Conservation (phyloP, 2,113 vertebrate genomes). For the Geococcyx californianus region DNA sequence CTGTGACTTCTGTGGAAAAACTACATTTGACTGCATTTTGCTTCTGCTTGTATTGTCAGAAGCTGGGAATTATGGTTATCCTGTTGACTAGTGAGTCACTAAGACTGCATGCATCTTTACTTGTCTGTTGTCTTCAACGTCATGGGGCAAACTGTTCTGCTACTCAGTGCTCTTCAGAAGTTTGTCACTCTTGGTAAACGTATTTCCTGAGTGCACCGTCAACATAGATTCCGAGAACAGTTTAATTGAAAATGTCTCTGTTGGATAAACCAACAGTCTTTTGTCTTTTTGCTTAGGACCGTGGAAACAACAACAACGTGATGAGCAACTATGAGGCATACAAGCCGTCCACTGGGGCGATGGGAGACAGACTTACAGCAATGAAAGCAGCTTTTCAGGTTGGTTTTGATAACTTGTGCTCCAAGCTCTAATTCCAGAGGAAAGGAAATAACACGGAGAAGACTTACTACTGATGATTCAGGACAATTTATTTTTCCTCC, state of each 20-base stretch:
- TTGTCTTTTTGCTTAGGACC: constrained; percentile 78
- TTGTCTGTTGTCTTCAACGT: not conserved
- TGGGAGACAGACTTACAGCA: constrained; percentile 97
- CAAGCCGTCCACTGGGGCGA: constrained; percentile 90
- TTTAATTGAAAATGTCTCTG: not conserved
- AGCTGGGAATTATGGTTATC: not conserved
- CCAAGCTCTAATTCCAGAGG: not conserved
- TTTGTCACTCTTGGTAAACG: not conserved
- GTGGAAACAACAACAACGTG: constrained; percentile 79
- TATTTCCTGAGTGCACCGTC: not conserved
- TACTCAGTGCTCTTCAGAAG: not conserved
- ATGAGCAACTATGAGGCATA: constrained; percentile 91
- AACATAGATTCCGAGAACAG: not conserved
- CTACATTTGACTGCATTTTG: not conserved
- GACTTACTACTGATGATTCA: not conserved
- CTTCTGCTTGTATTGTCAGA: not conserved
- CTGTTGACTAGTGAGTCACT: not conserved
- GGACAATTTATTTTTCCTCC: not conserved
- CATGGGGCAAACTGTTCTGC: not conserved
- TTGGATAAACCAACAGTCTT: not conserved
- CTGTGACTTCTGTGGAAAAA: not conserved
- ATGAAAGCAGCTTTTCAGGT: constrained; percentile 99
- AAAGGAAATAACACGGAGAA: not conserved
- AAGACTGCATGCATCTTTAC: not conserved
- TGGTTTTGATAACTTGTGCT: not conserved